Percentiles rank a stretch among this genome's conserved stretches.
These are phyloP conservation scores for Balaenoptera acutorostrata DNA, from an alignment of 2,113 vertebrate species.

Conservation along the genomic window DNA sequence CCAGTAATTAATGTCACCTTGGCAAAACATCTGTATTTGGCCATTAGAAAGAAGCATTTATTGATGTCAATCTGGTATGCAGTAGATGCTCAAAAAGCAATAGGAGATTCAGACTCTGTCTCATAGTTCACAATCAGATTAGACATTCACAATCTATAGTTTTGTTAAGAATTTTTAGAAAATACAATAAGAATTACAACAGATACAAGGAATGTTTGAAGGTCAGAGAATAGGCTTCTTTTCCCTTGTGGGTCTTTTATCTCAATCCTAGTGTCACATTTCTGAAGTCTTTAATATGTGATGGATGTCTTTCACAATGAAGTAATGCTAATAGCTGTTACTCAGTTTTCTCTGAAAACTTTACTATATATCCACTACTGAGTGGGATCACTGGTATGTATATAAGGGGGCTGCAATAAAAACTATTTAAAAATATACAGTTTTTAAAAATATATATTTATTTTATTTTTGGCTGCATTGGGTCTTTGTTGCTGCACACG, in stretches of 20 bases:
- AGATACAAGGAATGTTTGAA: neutral
- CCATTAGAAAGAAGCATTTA: neutral
- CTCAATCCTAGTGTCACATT: neutral
- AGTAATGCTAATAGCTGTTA: neutral
- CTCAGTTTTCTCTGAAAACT: neutral
- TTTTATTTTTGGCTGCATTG: no score
- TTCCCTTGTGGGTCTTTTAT: neutral
- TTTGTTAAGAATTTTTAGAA: neutral
- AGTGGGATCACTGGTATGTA: neutral
- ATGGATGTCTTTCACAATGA: neutral
- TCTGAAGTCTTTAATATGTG: neutral
- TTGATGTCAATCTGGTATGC: neutral
- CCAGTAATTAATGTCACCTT: neutral
- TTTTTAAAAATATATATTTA: neutral
- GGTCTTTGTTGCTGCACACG: no score
- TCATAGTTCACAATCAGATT: neutral
- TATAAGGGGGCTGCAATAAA: neutral
- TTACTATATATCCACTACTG: neutral
- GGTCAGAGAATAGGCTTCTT: neutral
- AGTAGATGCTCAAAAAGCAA: neutral
- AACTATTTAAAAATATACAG: neutral
- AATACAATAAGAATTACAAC: neutral
- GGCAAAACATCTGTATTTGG: neutral
- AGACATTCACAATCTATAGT: neutral
- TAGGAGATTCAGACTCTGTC: neutral